Conservation (phyloP, 1,140 invertebrate species). For the Euwallacea similis region DNA sequence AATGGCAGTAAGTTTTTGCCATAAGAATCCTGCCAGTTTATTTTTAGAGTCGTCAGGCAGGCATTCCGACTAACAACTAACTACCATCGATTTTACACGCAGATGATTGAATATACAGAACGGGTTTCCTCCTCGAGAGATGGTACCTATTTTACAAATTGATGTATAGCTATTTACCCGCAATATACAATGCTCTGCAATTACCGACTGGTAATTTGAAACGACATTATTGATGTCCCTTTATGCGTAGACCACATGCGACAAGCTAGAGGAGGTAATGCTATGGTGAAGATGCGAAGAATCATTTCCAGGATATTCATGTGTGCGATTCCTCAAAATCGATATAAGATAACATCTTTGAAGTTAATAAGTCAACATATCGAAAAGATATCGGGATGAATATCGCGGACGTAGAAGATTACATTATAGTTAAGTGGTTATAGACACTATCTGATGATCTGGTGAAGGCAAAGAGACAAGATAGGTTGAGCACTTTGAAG, state of each 20-base stretch:
- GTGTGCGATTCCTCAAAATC: too few species aligned
- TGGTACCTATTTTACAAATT: slow-evolving; percentile 26
- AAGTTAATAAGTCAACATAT: too few species aligned
- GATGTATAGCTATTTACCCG: slow-evolving; percentile 19
- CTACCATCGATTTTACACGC: slow-evolving; percentile 17
- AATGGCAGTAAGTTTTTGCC: slow-evolving; percentile 16
- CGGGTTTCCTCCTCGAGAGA: slow-evolving; percentile 14
- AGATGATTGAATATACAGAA: slow-evolving; percentile 26
- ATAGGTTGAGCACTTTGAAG: too few species aligned
- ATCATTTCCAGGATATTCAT: too few species aligned
- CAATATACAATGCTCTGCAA: slow-evolving; percentile 18
- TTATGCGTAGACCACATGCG: slow-evolving; percentile 8
- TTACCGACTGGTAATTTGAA: slow-evolving; percentile 8
- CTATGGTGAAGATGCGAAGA: too few species aligned
- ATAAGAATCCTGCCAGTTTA: slow-evolving; percentile 16
- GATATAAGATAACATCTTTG: too few species aligned
- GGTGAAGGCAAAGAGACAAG: too few species aligned
- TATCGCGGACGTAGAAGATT: too few species aligned
- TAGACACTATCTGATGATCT: too few species aligned
- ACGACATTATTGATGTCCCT: slow-evolving; percentile 22
- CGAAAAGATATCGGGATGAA: too few species aligned
- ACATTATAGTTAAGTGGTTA: too few species aligned
- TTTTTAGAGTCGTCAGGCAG: slow-evolving; percentile 22
- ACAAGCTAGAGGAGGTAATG: not conserved
- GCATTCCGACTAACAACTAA: slow-evolving; percentile 16